Base-by-base conservation (phyloP, 2,797 vertebrate genomes). In the Neosilurus mollespiculum region DNA sequence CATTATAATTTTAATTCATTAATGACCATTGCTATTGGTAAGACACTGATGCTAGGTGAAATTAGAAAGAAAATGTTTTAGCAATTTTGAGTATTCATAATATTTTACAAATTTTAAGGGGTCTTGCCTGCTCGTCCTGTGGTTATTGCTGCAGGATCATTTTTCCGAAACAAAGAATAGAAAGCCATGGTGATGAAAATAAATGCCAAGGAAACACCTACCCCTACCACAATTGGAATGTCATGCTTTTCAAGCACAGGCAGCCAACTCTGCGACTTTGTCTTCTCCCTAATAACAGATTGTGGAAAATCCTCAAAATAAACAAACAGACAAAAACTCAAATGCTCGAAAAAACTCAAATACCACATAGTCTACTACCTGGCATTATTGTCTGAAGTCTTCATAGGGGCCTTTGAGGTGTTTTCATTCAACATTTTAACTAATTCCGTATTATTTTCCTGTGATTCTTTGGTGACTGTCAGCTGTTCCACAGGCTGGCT, bases 181-280 rank as follows among this genome's bases (percentile, higher is more conserved):
- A 96, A 94, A 24, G 92, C 92, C 87, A 96, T 95, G 9, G 93
- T 93, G 83, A 95, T 92, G 85, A 96, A 95, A 87, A 96, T 96
- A 88, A 96, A 94, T 22, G 94, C 93, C 83, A 96, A 84, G 54
- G 95, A 96, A 7, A 95, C 92, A 1, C 94, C 93, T 24, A 95
- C 95, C 84, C 95, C 95, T 62, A 95, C 94, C 78, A 95, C 94
- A 0, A 96, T 94, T 70, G 95, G 95, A 86, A 96, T 91, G 88
- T 96, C 95, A 9, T 95, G 95, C 86, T 95, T 94, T 82, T 95
- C 94, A 83, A 96, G 88, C 61, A 92, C 84, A 0, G 94, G 94
- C 34, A 94, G 84, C 93, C 94, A 95, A 43, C 91, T 91, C 0
- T 91, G 90, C 14, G 92, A 88, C 82, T 90, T 87, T 80, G 91